phyloP scores from a whole-genome alignment of 2,888 invertebrate species.

The Drosophila niveifrons region DNA sequence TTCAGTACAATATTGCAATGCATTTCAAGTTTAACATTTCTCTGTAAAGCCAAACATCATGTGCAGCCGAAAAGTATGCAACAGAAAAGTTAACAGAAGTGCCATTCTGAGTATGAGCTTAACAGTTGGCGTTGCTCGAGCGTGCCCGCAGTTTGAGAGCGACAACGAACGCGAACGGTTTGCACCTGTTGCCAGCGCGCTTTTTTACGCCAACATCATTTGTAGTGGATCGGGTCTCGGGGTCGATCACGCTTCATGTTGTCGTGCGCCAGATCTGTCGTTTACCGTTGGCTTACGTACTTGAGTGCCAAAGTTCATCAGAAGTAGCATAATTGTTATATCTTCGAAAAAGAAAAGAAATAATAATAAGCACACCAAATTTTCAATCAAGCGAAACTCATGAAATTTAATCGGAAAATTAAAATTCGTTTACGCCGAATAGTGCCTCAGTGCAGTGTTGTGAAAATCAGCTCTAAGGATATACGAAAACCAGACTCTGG shows the following conservation, averaged over 20 bases:
- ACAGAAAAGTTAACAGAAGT: constrained; percentile 26
- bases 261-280: constrained; percentile 78
- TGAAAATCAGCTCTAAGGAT: constrained; percentile 31
- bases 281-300: constrained; percentile 63
- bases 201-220: constrained; percentile 25
- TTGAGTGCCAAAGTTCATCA: constrained; percentile 47
- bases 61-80: constrained; percentile 31
- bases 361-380: background rate
- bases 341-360: constrained; percentile 2
- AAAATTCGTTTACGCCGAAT: background rate
- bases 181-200: constrained; percentile 81
- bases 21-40: background rate
- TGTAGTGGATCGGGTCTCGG: constrained; percentile 55
- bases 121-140: constrained; percentile 25
- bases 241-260: constrained; percentile 57
- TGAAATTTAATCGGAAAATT: constrained; percentile 13
- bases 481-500: constrained; percentile 19
- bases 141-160: constrained; percentile 81
- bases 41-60: background rate
- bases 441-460: constrained; percentile 27
- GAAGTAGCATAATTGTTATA: constrained; percentile 37
- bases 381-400: background rate
- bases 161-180: constrained; percentile 84
- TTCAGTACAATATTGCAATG: too few species aligned
- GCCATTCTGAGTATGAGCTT: constrained; percentile 10